These are phyloP conservation scores for Polydrusus cervinus DNA, from an alignment of 2,888 invertebrate species.

Conservation along the genomic window DNA sequence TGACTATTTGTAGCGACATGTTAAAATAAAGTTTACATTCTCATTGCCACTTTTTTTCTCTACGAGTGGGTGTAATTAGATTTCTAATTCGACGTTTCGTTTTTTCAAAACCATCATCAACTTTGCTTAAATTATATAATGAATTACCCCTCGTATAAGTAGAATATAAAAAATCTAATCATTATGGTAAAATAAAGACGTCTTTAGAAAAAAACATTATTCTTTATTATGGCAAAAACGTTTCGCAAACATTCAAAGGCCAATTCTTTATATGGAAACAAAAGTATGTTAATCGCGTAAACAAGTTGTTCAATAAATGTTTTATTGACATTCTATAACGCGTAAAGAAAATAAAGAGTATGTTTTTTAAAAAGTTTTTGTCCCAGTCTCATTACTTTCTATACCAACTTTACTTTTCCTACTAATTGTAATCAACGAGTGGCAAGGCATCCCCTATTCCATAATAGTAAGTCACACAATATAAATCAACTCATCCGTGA, in stretches of 20 bases:
- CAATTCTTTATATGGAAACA: conserved; percentile 7
- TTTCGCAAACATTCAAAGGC: background rate
- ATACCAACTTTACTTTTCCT: conserved; percentile 2
- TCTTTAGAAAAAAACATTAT: background rate
- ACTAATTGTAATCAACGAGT: too few species aligned
- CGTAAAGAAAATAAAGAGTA: background rate
- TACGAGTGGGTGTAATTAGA: too few species aligned
- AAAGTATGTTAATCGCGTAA: conserved; percentile 14
- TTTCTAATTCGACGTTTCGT: too few species aligned
- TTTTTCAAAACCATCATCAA: too few species aligned
- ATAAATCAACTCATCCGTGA: conserved; percentile 15
- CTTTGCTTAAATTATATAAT: too few species aligned
- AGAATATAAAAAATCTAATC: background rate
- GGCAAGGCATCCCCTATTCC: background rate
- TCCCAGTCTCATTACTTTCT: conserved; percentile 3
- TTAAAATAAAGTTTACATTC: too few species aligned
- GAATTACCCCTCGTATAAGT: background rate
- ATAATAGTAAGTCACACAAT: background rate
- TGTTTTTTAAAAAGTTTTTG: background rate
- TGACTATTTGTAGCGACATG: too few species aligned
- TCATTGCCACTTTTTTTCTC: too few species aligned
- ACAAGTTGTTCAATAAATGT: conserved; percentile 12
- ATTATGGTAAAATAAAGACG: background rate
- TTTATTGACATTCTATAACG: background rate
- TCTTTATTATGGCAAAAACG: background rate